These are phyloP conservation scores for Drosophila parabipectinata DNA, from an alignment of 1,140 invertebrate species.

Conservation along the genomic window DNA sequence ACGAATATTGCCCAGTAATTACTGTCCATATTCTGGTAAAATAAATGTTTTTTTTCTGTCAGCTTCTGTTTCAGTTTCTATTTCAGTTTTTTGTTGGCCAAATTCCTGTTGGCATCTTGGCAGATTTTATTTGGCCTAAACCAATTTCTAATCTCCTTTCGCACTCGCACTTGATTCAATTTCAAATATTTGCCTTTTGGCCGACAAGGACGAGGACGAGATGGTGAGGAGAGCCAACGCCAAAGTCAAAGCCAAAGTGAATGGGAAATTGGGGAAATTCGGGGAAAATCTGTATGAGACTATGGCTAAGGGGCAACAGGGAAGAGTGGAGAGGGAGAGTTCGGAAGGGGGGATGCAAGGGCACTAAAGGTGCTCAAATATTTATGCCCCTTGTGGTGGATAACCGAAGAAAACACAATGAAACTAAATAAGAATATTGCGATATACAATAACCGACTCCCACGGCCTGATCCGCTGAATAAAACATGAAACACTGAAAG, in stretches of 20 bases:
- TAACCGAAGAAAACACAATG: constrained; percentile 51
- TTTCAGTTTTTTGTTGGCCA: not conserved
- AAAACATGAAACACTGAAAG: constrained; percentile 39
- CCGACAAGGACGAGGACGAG: not conserved
- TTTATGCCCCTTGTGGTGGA: constrained; percentile 57
- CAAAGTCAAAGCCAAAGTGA: not conserved
- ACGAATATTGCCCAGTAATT: constrained; percentile 1
- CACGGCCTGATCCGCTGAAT: constrained; percentile 36
- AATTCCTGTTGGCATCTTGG: constrained; percentile 6
- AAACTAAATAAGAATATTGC: constrained; percentile 64
- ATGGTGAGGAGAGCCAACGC: not conserved
- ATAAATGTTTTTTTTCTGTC: not conserved
- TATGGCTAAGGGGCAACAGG: not conserved
- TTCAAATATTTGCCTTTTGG: constrained; percentile 37
- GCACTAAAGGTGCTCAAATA: constrained; percentile 53
- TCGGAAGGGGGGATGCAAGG: constrained; percentile 1
- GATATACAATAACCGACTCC: constrained; percentile 55
- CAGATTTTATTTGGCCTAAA: constrained; percentile 29
- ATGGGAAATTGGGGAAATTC: constrained; percentile 1
- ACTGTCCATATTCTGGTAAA: not conserved
- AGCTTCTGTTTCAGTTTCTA: not conserved
- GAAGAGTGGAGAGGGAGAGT: constrained; percentile 1
- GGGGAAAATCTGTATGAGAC: constrained; percentile 2
- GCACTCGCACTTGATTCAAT: constrained; percentile 45
- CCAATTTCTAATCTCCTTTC: constrained; percentile 35